These are phyloP conservation scores for Sarcophaga caerulescens DNA, from an alignment of 2,888 invertebrate species.

Conservation along the genomic window DNA sequence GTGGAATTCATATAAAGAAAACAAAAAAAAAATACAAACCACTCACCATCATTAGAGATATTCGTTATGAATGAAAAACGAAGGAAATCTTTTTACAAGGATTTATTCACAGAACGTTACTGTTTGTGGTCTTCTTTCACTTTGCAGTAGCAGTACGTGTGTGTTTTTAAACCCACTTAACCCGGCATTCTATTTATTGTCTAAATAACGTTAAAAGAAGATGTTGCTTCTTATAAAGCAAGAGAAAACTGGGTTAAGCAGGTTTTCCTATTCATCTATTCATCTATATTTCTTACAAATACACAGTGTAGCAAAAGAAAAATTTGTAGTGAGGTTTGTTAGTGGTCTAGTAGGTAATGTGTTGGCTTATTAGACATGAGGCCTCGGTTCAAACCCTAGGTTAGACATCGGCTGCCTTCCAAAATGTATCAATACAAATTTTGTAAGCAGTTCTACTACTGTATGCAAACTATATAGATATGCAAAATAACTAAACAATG, in stretches of 20 bases:
- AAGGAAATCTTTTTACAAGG: background rate
- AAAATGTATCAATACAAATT: no score
- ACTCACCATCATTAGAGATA: background rate
- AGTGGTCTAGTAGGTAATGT: no score
- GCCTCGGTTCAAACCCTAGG: no score
- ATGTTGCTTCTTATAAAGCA: background rate
- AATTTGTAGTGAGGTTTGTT: no score
- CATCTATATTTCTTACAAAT: background rate
- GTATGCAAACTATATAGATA: no score
- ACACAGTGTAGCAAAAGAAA: no score
- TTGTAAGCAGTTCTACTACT: no score
- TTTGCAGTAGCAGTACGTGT: background rate
- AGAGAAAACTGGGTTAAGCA: slow-evolving; percentile 24
- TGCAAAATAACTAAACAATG: no score
- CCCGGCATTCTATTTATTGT: background rate
- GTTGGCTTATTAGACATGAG: no score
- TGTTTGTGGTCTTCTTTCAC: background rate
- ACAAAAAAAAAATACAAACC: background rate
- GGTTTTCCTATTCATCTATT: background rate
- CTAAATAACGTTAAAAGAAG: slow-evolving; percentile 4
- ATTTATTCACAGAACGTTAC: background rate
- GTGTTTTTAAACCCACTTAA: background rate
- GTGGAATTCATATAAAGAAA: background rate
- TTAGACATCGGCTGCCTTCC: no score
- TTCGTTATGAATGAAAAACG: background rate